Base-by-base conservation (phyloP, 2,888 invertebrate genomes). In the Euclidia mi region DNA sequence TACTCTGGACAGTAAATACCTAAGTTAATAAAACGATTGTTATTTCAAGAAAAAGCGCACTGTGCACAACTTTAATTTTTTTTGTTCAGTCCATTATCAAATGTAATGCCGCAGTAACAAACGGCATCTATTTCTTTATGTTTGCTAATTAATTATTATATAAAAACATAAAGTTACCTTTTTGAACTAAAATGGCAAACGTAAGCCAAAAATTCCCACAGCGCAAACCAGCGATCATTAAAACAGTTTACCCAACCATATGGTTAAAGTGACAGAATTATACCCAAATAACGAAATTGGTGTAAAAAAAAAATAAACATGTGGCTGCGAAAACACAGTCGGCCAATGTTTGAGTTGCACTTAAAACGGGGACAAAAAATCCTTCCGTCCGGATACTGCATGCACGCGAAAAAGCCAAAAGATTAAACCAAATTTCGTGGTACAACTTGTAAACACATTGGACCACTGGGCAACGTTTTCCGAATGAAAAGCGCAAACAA, bases 371-470 rank as follows among this genome's bases (percentile, higher is more conserved):
- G 71, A 76, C 71, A 86, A 89, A 90, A 91, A 91, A 83, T 32
- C 61, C 58, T 56, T 61, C 79, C 85, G 84, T 88, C 88, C 88
- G 87, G 83, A 87, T 89, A 86, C 87, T 85, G 78, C 88, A 85
- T 80, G 81, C 81, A 84, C 79, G 76, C 85, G 75, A 84, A 87
- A 88, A 88, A 73, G 82, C 77, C 84, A 89, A 88, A 68, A 91
- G 88, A 86, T 83, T 76, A 87, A 88, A 81, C 82, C 86, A 89
- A 91, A 91, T 85, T 90, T 71, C 81, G 76, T 76, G 71, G 82
- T 79, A 81, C 84, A 84, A 88, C 83, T 55, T 61, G 71, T 58
- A 69, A 71, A 69, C 69, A 71, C 51, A 51, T 60, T 55, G 38
- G 48, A 64, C 69, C 72, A 71, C 53, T 62, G 41, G 32, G 45